A percentile compares a stretch with the other conserved stretches of the same genome.
Conservation (phyloP, 2,888 invertebrate species). For the Cyrtodaria siliqua region DNA sequence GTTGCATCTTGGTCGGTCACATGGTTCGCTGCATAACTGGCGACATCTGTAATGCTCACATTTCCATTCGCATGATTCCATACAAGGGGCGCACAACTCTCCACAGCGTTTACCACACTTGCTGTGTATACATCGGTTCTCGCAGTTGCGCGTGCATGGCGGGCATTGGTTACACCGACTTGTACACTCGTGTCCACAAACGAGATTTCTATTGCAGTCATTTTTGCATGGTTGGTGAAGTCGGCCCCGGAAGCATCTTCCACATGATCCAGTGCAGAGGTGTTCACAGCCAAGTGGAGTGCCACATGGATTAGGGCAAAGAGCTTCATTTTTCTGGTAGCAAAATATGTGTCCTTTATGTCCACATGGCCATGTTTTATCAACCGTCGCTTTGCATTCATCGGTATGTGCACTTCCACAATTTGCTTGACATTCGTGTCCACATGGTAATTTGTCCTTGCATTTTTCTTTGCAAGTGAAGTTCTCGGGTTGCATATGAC, state of each 20-base stretch:
- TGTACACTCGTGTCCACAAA: constrained; percentile 86
- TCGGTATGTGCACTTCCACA: constrained; percentile 61
- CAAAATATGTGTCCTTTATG: constrained; percentile 55
- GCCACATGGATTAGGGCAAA: constrained; percentile 58
- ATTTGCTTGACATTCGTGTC: constrained; percentile 66
- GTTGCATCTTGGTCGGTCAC: constrained; percentile 83
- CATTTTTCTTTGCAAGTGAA: constrained; percentile 70
- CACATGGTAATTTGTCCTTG: constrained; percentile 66
- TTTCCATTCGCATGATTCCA: constrained; percentile 83
- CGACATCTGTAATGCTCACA: constrained; percentile 83
- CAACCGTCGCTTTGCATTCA: constrained; percentile 43
- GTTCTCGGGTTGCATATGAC: constrained; percentile 58
- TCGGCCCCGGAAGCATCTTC: constrained; percentile 88
- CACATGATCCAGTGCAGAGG: constrained; percentile 84
- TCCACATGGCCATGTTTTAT: constrained; percentile 62
- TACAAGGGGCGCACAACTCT: constrained; percentile 81
- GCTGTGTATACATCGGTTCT: constrained; percentile 82
- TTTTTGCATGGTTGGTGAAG: constrained; percentile 89
- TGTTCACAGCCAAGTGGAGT: constrained; percentile 74
- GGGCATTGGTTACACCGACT: constrained; percentile 81
- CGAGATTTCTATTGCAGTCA: constrained; percentile 88
- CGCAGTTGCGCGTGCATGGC: constrained; percentile 84
- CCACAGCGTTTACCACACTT: constrained; percentile 81
- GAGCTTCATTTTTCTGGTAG: constrained; percentile 23
- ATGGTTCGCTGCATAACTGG: constrained; percentile 84